Evolutionary conservation across 2,888 invertebrate species (phyloP), one percentile per base, ranked within the genome.

Genomic region (Acleris literana): DNA sequence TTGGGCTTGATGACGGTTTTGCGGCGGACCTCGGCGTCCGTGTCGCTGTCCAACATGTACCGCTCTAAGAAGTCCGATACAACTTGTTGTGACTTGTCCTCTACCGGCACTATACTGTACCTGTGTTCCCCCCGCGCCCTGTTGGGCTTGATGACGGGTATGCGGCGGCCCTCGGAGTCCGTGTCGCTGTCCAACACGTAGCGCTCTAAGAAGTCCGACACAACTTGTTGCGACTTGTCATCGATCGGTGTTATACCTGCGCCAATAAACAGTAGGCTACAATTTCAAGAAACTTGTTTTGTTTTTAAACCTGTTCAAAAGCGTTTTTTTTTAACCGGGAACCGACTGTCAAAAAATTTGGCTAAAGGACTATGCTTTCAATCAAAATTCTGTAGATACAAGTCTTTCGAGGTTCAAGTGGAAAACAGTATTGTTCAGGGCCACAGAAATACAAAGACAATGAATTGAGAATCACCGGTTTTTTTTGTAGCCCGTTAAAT

Each of bases 151-250:
- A 91, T 84, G 69, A 93, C 81, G 1, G 93, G 92, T 68, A 93
- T 85, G 76, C 89, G 86, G 4, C 93, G 90, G 1, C 93, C 94
- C 72, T 94, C 94, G 0, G 94, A 94, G 69, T 95, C 95, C 0
- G 94, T 94, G 75, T 94, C 94, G 64, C 94, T 94, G 77, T 95
- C 94, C 76, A 93, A 72, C 17, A 94, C 94, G 79, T 95, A 95
- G 64, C 94, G 93, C 71, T 95, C 94, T 18, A 95, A 83, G 76
- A 94, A 93, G 62, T 94, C 93, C 1, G 93, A 86, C 53, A 93
- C 93, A 70, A 87, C 87, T 70, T 90, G 87, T 72, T 93, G 92
- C 3, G 93, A 93, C 70, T 84, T 86, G 70, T 93, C 93, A 71
- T 92, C 92, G 5, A 81, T 80, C 1, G 93, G 93, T 0, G 92